Evolutionary conservation across 2,888 invertebrate genomes (phyloP).

Genomic region (Drosophila mulleri): DNA sequence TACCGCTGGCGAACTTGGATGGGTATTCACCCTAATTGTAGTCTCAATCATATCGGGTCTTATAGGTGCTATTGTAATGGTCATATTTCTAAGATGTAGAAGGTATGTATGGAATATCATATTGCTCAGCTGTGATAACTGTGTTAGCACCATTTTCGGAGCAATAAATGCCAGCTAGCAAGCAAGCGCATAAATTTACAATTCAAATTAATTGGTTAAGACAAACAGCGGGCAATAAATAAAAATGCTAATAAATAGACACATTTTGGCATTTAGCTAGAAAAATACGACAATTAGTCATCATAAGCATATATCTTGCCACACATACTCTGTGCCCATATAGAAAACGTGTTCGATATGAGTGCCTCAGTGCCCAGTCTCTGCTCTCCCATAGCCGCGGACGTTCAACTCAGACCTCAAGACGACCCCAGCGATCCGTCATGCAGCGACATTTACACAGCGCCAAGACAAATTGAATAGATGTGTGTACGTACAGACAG

Average conservation of each 20-base stretch:
- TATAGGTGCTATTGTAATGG: slow-evolving; percentile 90
- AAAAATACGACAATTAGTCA: slow-evolving; percentile 74
- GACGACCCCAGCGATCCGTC: slow-evolving; percentile 74
- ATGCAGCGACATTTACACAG: slow-evolving; percentile 74
- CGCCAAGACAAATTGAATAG: slow-evolving; percentile 70
- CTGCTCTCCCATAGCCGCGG: slow-evolving; percentile 31
- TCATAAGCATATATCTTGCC: slow-evolving; percentile 48
- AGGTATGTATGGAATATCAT: slow-evolving; percentile 78
- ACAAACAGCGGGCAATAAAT: slow-evolving; percentile 54
- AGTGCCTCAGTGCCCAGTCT: slow-evolving; percentile 12
- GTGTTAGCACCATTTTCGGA: slow-evolving; percentile 6
- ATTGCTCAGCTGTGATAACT: slow-evolving; percentile 9
- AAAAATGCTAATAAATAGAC: slow-evolving; percentile 63
- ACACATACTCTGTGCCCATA: slow-evolving; percentile 3
- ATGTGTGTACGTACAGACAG: slow-evolving; percentile 18
- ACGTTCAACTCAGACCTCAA: slow-evolving; percentile 68
- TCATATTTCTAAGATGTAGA: slow-evolving; percentile 89
- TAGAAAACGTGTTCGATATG: slow-evolving; percentile 16
- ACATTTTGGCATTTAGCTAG: slow-evolving; percentile 71
- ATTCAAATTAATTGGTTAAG: slow-evolving; percentile 69
- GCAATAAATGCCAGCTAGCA: slow-evolving; percentile 24
- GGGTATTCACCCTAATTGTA: slow-evolving; percentile 90
- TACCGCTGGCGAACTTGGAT: slow-evolving; percentile 85
- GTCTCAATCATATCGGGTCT: slow-evolving; percentile 90
- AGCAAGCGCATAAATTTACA: slow-evolving; percentile 58